phyloP scores from a whole-genome alignment of 2,888 invertebrate genomes.

The Ephialtes manifestator region DNA sequence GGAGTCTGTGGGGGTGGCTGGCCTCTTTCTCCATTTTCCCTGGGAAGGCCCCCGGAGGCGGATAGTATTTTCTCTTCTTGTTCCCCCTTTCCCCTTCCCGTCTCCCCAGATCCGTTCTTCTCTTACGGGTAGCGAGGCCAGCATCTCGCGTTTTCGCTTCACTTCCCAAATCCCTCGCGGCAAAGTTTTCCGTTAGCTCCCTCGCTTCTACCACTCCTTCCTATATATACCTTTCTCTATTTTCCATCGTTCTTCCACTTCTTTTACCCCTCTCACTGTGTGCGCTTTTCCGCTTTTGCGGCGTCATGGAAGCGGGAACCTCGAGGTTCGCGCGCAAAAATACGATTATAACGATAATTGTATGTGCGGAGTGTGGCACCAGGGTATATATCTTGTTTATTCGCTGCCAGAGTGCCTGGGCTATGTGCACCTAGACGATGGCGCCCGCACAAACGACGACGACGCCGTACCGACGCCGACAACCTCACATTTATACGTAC shows the following conservation, averaged over 20 bases:
- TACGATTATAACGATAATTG: constrained; percentile 85
- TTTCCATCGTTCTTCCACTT: constrained; percentile 46
- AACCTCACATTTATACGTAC: constrained; percentile 42
- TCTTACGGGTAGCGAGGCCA: constrained; percentile 46
- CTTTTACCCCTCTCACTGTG: constrained; percentile 17
- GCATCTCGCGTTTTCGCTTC: constrained; percentile 78
- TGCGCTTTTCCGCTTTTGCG: constrained; percentile 54
- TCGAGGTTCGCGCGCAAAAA: constrained; percentile 81
- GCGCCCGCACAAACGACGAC: constrained; percentile 48
- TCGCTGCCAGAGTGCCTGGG: constrained; percentile 74
- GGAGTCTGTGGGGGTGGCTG: constrained; percentile 72
- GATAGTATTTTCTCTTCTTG: constrained; percentile 63
- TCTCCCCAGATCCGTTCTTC: constrained; percentile 32
- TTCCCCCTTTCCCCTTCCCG: constrained; percentile 19
- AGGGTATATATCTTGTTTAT: constrained; percentile 82
- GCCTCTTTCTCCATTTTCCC: constrained; percentile 64
- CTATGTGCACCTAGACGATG: constrained; percentile 73
- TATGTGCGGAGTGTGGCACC: constrained; percentile 81
- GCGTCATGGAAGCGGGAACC: constrained; percentile 61
- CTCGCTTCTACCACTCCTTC: constrained; percentile 28
- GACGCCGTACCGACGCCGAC: constrained; percentile 49
- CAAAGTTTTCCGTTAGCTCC: constrained; percentile 76
- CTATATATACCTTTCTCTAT: constrained; percentile 52
- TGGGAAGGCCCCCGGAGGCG: constrained; percentile 58
- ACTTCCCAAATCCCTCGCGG: constrained; percentile 82